Conservation (phyloP, 2,797 vertebrate genomes). For the Tangara arthus region DNA sequence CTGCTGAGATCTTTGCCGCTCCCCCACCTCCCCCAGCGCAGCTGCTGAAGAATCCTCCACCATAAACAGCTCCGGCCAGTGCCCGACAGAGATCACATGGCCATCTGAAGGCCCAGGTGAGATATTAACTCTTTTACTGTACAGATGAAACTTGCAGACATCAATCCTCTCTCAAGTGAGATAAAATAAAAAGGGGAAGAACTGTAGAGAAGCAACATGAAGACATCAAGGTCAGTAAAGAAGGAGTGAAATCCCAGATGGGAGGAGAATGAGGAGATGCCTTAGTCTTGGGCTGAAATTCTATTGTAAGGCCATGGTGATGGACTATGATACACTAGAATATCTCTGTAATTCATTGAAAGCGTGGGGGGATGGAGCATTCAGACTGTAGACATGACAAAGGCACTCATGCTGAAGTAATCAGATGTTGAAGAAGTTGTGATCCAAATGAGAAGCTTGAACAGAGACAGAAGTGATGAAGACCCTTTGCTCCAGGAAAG, state of each 20-base stretch:
- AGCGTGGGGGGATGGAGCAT: background rate
- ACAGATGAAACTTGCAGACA: background rate
- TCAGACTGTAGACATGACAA: background rate
- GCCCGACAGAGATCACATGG: background rate
- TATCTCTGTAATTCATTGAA: background rate
- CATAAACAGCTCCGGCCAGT: too few species aligned
- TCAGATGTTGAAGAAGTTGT: background rate
- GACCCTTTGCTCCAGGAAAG: background rate
- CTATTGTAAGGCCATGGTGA: background rate
- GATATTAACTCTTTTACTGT: background rate
- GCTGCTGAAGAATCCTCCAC: background rate
- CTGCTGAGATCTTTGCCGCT: background rate
- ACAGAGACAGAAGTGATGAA: background rate
- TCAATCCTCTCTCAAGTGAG: background rate
- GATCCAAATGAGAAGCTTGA: background rate
- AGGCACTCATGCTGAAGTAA: background rate
- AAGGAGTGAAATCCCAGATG: background rate
- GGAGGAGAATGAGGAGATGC: background rate
- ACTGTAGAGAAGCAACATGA: background rate
- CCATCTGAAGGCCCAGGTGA: background rate
- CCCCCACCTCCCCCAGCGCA: rapidly evolving
- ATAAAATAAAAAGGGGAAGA: background rate
- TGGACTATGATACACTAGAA: background rate
- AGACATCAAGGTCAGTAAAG: background rate
- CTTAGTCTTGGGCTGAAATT: background rate